Evolutionary conservation across 2,113 vertebrate species (phyloP).

Genomic region (Limnothrissa miodon): DNA sequence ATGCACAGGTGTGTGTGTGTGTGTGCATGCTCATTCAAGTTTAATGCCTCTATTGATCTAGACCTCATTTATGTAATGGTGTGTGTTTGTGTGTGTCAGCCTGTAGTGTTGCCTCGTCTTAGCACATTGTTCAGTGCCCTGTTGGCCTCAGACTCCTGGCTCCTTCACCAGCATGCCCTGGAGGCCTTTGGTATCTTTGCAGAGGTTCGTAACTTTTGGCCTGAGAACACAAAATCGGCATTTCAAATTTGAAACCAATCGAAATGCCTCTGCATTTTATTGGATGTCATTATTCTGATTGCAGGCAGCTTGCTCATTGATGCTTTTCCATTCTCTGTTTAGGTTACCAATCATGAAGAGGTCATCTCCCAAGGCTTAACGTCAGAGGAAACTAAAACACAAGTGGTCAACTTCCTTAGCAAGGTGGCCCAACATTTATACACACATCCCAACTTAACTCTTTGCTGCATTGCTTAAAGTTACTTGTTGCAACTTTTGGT

Average conservation of each 20-base stretch:
- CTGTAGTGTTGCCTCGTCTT: conserved; percentile 76
- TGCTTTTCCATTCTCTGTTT: conserved; percentile 47
- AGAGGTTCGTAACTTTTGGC: conserved; percentile 73
- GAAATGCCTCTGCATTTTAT: too few species aligned
- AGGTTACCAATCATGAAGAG: conserved; percentile 90
- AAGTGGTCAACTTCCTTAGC: conserved; percentile 86
- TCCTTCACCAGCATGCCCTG: conserved; percentile 82
- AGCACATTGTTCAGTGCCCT: conserved; percentile 77
- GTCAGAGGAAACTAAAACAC: conserved; percentile 80
- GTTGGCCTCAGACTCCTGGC: conserved; percentile 77
- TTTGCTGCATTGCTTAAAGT: not conserved
- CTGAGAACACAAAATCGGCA: too few species aligned
- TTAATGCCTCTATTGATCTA: not conserved
- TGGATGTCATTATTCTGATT: too few species aligned
- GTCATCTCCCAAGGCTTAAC: conserved; percentile 84
- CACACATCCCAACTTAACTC: not conserved
- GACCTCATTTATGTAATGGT: not conserved
- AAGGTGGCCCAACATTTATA: conserved; percentile 72
- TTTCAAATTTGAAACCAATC: too few species aligned
- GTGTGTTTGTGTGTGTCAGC: conserved; percentile 60
- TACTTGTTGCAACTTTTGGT: not conserved
- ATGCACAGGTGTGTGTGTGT: conserved; percentile 75
- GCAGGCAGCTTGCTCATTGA: too few species aligned
- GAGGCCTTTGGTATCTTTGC: conserved; percentile 90
- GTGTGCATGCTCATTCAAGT: not conserved